These are phyloP conservation scores for Pagetopsis macropterus DNA, from an alignment of 2,797 vertebrate species.

Conservation along the genomic window DNA sequence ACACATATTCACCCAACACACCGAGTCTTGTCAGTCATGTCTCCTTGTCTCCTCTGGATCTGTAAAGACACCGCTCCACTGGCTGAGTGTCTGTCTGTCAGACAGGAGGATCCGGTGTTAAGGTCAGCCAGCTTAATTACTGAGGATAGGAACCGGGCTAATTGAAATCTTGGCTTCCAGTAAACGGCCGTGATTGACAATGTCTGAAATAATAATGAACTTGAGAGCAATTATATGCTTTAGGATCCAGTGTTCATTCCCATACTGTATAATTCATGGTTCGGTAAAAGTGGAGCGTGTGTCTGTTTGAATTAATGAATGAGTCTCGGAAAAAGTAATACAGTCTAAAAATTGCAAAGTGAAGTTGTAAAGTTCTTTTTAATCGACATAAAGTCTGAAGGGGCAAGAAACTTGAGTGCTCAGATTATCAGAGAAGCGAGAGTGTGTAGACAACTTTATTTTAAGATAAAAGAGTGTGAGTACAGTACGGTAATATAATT, in stretches of 20 bases:
- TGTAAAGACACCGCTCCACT: slow-evolving; percentile 61
- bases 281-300: slow-evolving; percentile 29
- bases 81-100: slow-evolving; percentile 57
- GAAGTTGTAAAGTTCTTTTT: not conserved
- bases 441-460: not conserved
- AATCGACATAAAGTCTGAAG: not conserved
- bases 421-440: not conserved
- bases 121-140: slow-evolving; percentile 81
- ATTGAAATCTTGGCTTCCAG: slow-evolving; percentile 77
- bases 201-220: slow-evolving; percentile 75
- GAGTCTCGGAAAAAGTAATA: not conserved
- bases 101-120: slow-evolving; percentile 76
- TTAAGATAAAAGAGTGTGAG: slow-evolving; percentile 3
- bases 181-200: slow-evolving; percentile 73
- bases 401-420: not conserved
- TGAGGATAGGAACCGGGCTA: slow-evolving; percentile 70
- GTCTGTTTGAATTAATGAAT: slow-evolving; percentile 17
- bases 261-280: slow-evolving; percentile 63
- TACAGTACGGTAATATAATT: not conserved
- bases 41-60: slow-evolving; percentile 49
- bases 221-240: slow-evolving; percentile 56
- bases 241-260: slow-evolving; percentile 43
- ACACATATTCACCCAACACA: slow-evolving; percentile 1
- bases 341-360: not conserved
- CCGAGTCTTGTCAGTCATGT: slow-evolving; percentile 69